Conservation (phyloP, 1,140 invertebrate genomes). For the Ganaspis sp. region DNA sequence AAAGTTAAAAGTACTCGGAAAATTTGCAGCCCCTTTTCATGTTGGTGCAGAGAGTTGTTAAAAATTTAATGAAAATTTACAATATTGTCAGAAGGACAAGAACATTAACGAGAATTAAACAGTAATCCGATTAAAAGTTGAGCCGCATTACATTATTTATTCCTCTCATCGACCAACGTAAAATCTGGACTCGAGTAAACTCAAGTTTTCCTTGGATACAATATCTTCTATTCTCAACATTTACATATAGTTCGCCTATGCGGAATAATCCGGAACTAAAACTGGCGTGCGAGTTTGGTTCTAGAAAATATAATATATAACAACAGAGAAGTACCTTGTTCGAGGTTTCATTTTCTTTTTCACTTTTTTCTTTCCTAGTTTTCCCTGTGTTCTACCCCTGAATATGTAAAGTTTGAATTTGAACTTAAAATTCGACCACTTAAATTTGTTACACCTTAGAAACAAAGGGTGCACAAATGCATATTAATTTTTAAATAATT, state of each 20-base stretch:
- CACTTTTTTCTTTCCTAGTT: background rate
- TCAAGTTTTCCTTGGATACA: background rate
- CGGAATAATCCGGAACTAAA: conserved; percentile 6
- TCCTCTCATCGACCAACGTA: background rate
- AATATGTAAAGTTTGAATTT: conserved; percentile 5
- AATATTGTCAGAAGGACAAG: background rate
- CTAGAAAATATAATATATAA: conserved; percentile 5
- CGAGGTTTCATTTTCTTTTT: background rate
- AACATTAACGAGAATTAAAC: background rate
- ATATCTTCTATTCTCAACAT: background rate
- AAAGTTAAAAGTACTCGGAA: too few species aligned
- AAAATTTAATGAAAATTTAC: too few species aligned
- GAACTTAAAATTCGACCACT: background rate
- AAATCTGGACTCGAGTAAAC: background rate
- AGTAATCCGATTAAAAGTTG: background rate
- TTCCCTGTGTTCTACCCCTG: background rate
- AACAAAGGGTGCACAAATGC: background rate
- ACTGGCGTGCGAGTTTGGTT: background rate
- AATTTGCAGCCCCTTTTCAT: too few species aligned
- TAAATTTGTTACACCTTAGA: background rate
- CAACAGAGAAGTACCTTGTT: background rate
- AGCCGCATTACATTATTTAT: background rate
- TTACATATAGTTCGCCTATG: conserved; percentile 13
- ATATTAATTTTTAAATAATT: too few species aligned
- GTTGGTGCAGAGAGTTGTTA: too few species aligned